Conservation (phyloP, 2,888 invertebrate genomes). For the Cheilosia impressa region DNA sequence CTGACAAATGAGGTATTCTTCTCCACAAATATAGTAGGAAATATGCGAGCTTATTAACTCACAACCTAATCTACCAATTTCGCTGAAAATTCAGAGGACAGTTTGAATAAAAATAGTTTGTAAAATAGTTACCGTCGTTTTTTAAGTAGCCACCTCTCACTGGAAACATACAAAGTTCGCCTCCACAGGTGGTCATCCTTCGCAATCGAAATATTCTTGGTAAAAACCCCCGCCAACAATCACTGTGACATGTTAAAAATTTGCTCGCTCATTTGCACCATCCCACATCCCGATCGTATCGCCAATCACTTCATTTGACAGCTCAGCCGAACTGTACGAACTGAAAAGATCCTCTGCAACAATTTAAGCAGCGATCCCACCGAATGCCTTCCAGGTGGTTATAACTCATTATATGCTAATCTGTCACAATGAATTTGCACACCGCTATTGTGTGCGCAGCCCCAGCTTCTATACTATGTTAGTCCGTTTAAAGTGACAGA, state of each 20-base stretch:
- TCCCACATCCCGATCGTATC: not conserved
- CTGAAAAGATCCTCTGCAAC: conserved; percentile 42
- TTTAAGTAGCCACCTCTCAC: no score
- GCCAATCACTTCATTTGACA: not conserved
- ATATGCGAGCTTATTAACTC: no score
- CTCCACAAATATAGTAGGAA: no score
- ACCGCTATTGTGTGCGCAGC: conserved; percentile 48
- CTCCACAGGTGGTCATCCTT: no score
- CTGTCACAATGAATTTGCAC: conserved; percentile 73
- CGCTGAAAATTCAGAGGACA: no score
- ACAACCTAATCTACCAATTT: no score
- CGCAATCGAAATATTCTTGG: not conserved
- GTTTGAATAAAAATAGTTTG: no score
- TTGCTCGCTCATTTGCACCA: not conserved
- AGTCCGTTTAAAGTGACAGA: conserved; percentile 72
- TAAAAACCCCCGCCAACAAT: not conserved
- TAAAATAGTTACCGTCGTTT: no score
- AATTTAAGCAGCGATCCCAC: conserved; percentile 43
- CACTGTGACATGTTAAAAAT: not conserved
- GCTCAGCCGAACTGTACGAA: not conserved
- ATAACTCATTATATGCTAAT: conserved; percentile 74
- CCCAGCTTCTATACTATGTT: conserved; percentile 10
- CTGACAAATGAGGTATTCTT: no score
- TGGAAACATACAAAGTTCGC: no score
- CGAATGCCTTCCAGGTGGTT: conserved; percentile 71